Conservation (phyloP, 2,888 invertebrate species). For the Hybos culiciformis region DNA sequence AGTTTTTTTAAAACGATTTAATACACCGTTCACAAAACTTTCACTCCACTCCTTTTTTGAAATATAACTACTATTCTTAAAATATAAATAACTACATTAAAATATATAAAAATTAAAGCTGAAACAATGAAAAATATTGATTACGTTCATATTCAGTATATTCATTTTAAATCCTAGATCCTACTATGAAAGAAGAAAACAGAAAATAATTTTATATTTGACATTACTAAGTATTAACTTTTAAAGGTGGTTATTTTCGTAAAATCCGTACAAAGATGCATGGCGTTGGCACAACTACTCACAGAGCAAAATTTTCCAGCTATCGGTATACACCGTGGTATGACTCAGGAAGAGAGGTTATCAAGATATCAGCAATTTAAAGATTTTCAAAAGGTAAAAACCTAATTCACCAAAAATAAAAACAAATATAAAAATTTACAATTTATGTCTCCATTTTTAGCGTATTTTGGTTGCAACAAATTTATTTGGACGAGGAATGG, state of each 20-base stretch:
- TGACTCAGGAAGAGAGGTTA: slow-evolving; percentile 93
- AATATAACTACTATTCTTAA: no score
- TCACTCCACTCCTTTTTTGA: no score
- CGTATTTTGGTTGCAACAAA: slow-evolving; percentile 97
- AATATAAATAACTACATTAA: no score
- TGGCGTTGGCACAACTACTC: slow-evolving; percentile 85
- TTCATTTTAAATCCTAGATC: no score
- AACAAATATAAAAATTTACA: not conserved
- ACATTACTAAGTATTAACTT: no score
- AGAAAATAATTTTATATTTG: no score
- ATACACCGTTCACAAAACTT: no score
- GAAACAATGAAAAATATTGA: no score
- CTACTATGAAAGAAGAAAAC: no score
- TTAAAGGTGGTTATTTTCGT: slow-evolving; percentile 91
- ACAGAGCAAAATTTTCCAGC: slow-evolving; percentile 99
- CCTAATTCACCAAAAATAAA: not conserved
- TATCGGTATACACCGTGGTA: slow-evolving; percentile 95
- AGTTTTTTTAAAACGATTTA: no score
- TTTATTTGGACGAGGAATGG: slow-evolving; percentile 99
- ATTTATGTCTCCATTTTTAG: slow-evolving; percentile 26
- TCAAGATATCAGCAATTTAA: slow-evolving; percentile 98
- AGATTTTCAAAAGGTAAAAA: slow-evolving; percentile 83
- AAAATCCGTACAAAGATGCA: slow-evolving; percentile 95
- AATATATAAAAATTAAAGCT: no score
- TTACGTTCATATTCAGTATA: no score